These are phyloP conservation scores for Crioceris asparagi DNA, from an alignment of 2,888 invertebrate species.

Conservation along the genomic window DNA sequence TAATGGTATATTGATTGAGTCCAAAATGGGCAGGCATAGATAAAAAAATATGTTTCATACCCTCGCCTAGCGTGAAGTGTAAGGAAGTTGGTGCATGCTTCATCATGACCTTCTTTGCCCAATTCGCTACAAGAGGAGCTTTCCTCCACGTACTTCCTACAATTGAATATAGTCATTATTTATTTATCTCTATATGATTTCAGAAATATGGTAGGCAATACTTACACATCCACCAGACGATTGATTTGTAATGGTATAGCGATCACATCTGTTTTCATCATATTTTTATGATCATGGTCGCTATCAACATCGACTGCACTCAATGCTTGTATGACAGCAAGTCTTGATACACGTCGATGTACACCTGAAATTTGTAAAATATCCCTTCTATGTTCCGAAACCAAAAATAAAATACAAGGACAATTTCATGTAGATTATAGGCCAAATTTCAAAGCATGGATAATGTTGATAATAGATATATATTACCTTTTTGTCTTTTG, in stretches of 20 bases:
- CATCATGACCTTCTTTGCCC: slow-evolving; percentile 33
- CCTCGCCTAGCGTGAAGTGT: slow-evolving; percentile 31
- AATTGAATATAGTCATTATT: too few species aligned
- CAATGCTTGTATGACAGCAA: slow-evolving; percentile 31
- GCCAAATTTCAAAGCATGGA: background rate
- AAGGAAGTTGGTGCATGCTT: slow-evolving; percentile 32
- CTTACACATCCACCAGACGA: slow-evolving; percentile 28
- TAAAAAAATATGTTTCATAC: slow-evolving; percentile 27
- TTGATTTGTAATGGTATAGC: slow-evolving; percentile 32
- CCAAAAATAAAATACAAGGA: background rate
- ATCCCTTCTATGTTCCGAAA: too few species aligned
- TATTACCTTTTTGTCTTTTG: slow-evolving; percentile 40
- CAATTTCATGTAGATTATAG: too few species aligned
- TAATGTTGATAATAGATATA: background rate
- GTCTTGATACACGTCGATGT: too few species aligned
- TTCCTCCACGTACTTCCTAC: slow-evolving; percentile 32
- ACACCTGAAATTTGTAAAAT: too few species aligned
- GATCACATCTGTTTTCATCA: slow-evolving; percentile 27
- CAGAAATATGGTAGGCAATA: slow-evolving; percentile 4
- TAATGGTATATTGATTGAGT: background rate
- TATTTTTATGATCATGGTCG: slow-evolving; percentile 31
- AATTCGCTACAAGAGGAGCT: slow-evolving; percentile 38
- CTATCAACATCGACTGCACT: slow-evolving; percentile 36
- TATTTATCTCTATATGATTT: too few species aligned
- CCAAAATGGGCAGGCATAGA: background rate